Base-by-base conservation (phyloP, 2,113 vertebrate species). In the Toxotes jaculatrix region DNA sequence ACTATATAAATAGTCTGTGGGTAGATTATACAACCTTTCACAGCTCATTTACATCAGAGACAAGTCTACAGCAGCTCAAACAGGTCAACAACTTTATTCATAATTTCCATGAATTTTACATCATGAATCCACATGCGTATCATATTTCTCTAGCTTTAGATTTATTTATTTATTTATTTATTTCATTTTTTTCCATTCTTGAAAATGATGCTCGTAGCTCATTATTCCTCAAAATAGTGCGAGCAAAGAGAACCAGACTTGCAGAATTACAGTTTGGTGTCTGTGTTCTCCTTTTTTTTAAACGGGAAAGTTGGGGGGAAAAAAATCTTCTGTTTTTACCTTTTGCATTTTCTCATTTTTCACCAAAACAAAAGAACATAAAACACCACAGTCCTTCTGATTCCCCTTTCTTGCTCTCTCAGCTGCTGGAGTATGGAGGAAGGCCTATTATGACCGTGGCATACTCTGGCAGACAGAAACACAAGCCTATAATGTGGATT, bases 401-500 rank as follows among this genome's bases (percentile, higher is more conserved):
- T 42, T 23, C 23, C 4, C 4, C 12, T 36, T 13, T 47, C 5
- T 59, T 31, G 12, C 27, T 56, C 16, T 42, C 21, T 79, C 12
- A 40, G 40, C 49, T 42, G n/a, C 31, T 0, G 16, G 32, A 78
- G 36, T 34, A 14, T 23, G 10, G 10, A 49, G 10, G 10, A 49
- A 17, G 4, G 45, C 38, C 3, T 19, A 4, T 65, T 47, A 51
- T 60, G 11, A 43, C 60, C 31, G 10, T 13, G 4, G 55, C 40
- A 45, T 72, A 53, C 23, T 68, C 23, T 66, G 19, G 19, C 68
- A 86, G 55, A 81, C 74, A 74, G 75, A 17, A 74, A 64, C 57
- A 62, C 47, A 32, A 12, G 65, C 43, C 66, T 80, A 13, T 89
- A 87, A 87, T 85, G 74, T 69, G 71, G 79, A 83, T 89, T 89